phyloP scores from a whole-genome alignment of 2,113 vertebrate genomes.

The sheep (Ovis aries) region ARS-UI_Ramb_v3.0 NC_056066.1:74531001-74531500 shows the following conservation, averaged over 20 bases:
- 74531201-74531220: background rate
- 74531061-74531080: background rate
- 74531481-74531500: background rate
- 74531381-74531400: too few relatives aligned
- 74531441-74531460: background rate
- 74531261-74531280: background rate
- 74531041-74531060: background rate
- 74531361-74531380: too few relatives aligned
- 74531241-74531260: background rate
- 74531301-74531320: background rate
- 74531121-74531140: background rate
- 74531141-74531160: background rate
- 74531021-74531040: background rate
- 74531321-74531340: too few relatives aligned
- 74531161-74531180: background rate
- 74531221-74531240: background rate
- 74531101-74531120: background rate
- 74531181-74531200: background rate
- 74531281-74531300: background rate
- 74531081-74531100: background rate
- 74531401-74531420: too few relatives aligned
- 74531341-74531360: too few relatives aligned
- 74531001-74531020: background rate
- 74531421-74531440: background rate
- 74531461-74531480: background rate